phyloP scores from a whole-genome alignment of 2,888 invertebrate genomes.

The Latrodectus hesperus region DNA sequence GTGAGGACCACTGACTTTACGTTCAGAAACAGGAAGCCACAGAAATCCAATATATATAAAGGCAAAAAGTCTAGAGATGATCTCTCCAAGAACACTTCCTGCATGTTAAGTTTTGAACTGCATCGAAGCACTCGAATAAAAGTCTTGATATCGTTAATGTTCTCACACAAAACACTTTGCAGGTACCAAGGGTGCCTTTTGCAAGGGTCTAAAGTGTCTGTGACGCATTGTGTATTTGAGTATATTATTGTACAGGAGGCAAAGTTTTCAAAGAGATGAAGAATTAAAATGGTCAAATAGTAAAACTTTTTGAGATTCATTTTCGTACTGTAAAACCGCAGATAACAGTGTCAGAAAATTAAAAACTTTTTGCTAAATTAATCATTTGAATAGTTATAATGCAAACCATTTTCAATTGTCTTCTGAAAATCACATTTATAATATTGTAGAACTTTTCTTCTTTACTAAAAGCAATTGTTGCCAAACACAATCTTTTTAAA shows the following conservation, averaged over 20 bases:
- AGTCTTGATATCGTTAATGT: conserved; percentile 43
- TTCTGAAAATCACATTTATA: too few species aligned
- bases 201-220: conserved; percentile 40
- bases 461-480: too few species aligned
- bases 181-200: conserved; percentile 29
- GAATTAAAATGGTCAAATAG: too few species aligned
- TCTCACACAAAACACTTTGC: conserved; percentile 46
- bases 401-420: too few species aligned
- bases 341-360: too few species aligned
- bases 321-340: too few species aligned
- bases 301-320: too few species aligned
- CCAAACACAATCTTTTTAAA: too few species aligned
- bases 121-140: conserved; percentile 47
- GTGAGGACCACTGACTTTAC: conserved; percentile 39
- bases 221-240: conserved; percentile 9
- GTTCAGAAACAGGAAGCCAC: conserved; percentile 47
- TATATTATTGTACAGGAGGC: conserved; percentile 18
- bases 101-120: conserved; percentile 41
- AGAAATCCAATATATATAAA: conserved; percentile 39
- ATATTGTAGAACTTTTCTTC: too few species aligned
- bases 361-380: too few species aligned
- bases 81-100: conserved; percentile 51
- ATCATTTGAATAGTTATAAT: too few species aligned
- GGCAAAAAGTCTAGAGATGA: conserved; percentile 48
- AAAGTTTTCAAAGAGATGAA: too few species aligned